Evolutionary conservation across 2,888 invertebrate species (phyloP).

Genomic region (Hirtodrosophila alboralis): DNA sequence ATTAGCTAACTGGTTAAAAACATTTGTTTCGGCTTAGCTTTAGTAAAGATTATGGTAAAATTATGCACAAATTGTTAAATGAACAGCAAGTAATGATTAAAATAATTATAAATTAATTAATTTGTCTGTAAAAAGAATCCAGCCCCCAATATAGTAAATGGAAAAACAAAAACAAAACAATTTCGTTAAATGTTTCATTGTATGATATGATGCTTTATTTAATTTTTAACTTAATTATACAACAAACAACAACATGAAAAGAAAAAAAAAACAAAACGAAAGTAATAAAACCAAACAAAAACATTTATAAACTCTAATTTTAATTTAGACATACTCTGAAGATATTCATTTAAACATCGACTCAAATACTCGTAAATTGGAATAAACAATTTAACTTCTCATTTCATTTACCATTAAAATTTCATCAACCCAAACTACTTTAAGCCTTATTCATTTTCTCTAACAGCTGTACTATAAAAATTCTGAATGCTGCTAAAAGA

Average conservation of each 20-base stretch:
- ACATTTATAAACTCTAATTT: conserved; percentile 71
- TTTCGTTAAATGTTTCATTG: conserved; percentile 83
- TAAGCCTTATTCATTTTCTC: conserved; percentile 60
- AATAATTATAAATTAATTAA: conserved; percentile 53
- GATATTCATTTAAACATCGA: conserved; percentile 52
- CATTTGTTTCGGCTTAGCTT: conserved; percentile 68
- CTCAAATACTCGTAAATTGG: conserved; percentile 29
- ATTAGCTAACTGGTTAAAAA: conserved; percentile 41
- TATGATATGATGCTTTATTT: conserved; percentile 71
- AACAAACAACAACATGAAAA: conserved; percentile 52
- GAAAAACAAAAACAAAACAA: conserved; percentile 51
- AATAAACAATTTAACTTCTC: conserved; percentile 47
- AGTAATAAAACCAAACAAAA: conserved; percentile 71
- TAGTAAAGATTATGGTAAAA: conserved; percentile 64
- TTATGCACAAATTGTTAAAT: conserved; percentile 62
- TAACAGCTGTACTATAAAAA: conserved; percentile 74
- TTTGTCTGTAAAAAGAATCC: conserved; percentile 72
- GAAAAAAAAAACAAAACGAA: conserved; percentile 61
- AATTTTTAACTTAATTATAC: conserved; percentile 75
- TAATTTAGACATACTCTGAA: conserved; percentile 67
- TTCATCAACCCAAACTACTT: conserved; percentile 34
- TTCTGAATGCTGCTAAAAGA: conserved; percentile 41
- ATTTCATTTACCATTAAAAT: conserved; percentile 18
- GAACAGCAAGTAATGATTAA: conserved; percentile 38
- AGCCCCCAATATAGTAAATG: conserved; percentile 54